Base-by-base conservation (phyloP, 2,888 invertebrate species). In the Didymodactylos carnosus region DNA sequence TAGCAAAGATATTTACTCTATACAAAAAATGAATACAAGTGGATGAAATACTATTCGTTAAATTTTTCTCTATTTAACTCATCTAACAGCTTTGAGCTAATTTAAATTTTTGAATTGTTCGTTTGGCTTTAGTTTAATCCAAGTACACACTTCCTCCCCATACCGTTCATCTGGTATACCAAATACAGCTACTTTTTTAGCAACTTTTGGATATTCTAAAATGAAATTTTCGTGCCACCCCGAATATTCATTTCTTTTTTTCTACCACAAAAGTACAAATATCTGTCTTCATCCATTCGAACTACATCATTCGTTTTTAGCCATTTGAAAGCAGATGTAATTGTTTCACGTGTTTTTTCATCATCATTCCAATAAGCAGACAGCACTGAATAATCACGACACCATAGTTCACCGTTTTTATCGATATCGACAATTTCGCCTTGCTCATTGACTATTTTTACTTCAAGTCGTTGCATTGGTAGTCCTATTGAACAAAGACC, bases 241-340 rank as follows among this genome's bases (percentile, higher is more conserved):
- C 72, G 39, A 19, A 75, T 75, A 35, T 72, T 72, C 2, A 75
- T 43, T 10, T 75, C 72, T 69, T 75, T 75, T 43, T 25, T 23
- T 10, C 75, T 10, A 19, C 72, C 71, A 53, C 43, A 43, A 40
- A 75, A 72, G 46, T 41, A 72, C 4, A 75, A 19, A 69, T 72
- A 75, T 25, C 75, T 72, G 6, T 72, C 75, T 46, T 46, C 69
- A 41, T 75, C 75, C 75, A 75, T 75, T 16, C 43, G 43, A 13
- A 25, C 71, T 27, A 75, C 4, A 69, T 75, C 75, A 14, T 72
- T 72, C 1, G 75, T 75, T 49, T 49, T 39, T 19, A 72, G 39
- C 75, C 75, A 72, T 90, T 87, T 92, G n/a, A n/a, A n/a, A 92
- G 89, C 89, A 23, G 84, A 79, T 8, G 86, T 86, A 4, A 91